Base-by-base conservation (phyloP, 2,888 invertebrate species). In the Lasius platythorax region DNA sequence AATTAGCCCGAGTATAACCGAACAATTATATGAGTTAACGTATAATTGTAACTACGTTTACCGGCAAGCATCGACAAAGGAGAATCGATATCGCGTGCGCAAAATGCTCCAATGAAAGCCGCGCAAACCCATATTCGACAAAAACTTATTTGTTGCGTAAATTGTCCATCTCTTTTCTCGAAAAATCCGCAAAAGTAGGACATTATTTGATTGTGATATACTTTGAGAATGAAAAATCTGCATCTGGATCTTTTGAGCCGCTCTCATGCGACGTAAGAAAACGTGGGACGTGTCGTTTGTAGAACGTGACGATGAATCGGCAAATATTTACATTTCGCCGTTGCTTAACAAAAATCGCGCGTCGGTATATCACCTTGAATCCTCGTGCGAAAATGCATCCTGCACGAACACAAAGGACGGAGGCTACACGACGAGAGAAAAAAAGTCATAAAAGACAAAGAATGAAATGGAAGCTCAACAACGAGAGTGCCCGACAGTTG, bases 21-120 rank as follows among this genome's bases (percentile, higher is more conserved):
- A 84, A 78, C 89, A 83, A 87, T 89, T 87, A 89, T 86, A 82
- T 85, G 72, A 81, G 79, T 81, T 79, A 79, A 12, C 37, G 23
- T 61, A 37, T 37, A 70, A 37, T 81, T 81, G 43, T 70, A 28
- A 70, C 58, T 40, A 43, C 70, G 58, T 33, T 68, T 81, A 12
- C 28, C 8, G 3, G 23, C 79, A 72, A 81, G 72, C 72, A 46
- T 61, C 79, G 33, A 50, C 28, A 37, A 63, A 61, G 28, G 33
- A 50, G 28, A 61, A 81, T 81, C 79, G 61, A 81, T 81, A 63
- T 72, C 61, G 43, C 37, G 2, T 46, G 79, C 46, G 46, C 46
- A 33, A 72, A 61, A 61, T 72, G 70, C 23, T 50, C 33, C 43
- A 61, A 46, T 56, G 28, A 8, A 28, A 37, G 46, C 12, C 46